These are phyloP conservation scores for Athrips mouffetella DNA, from an alignment of 2,888 invertebrate species.

Conservation along the genomic window DNA sequence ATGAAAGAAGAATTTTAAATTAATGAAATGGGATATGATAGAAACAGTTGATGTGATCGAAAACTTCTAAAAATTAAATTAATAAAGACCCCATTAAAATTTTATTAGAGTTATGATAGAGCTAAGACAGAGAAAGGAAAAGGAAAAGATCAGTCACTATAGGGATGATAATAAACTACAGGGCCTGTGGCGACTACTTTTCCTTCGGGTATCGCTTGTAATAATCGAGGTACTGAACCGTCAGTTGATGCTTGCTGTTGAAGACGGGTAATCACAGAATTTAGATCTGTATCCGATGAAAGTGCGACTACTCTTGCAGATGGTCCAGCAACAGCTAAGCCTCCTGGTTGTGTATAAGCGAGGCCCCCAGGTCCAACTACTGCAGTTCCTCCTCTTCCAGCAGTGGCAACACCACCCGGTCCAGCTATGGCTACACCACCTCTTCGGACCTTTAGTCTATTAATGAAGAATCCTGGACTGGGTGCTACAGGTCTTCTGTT, in stretches of 20 bases:
- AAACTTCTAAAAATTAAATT: not conserved
- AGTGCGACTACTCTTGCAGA: slow-evolving; percentile 84
- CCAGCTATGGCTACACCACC: slow-evolving; percentile 90
- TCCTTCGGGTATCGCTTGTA: slow-evolving; percentile 79
- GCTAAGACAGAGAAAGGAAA: slow-evolving; percentile 18
- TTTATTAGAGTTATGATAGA: slow-evolving; percentile 9
- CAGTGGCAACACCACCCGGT: slow-evolving; percentile 89
- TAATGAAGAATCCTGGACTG: slow-evolving; percentile 82
- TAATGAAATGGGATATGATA: slow-evolving; percentile 13
- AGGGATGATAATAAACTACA: slow-evolving; percentile 82
- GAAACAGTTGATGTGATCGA: slow-evolving; percentile 2
- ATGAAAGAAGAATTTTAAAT: slow-evolving; percentile 23
- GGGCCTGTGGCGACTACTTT: slow-evolving; percentile 86
- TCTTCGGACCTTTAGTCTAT: slow-evolving; percentile 82
- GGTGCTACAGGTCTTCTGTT: slow-evolving; percentile 53
- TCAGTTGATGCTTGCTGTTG: slow-evolving; percentile 51
- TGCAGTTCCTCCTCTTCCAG: slow-evolving; percentile 87
- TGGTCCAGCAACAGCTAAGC: slow-evolving; percentile 86
- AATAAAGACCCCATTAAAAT: not conserved
- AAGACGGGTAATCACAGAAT: slow-evolving; percentile 68
- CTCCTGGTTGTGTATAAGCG: slow-evolving; percentile 86
- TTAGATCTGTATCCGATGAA: slow-evolving; percentile 80
- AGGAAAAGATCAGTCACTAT: slow-evolving; percentile 34
- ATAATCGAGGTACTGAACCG: slow-evolving; percentile 55
- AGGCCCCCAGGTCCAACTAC: slow-evolving; percentile 88